Evolutionary conservation across 2,888 invertebrate species (phyloP).

Genomic region (Mimas tiliae): DNA sequence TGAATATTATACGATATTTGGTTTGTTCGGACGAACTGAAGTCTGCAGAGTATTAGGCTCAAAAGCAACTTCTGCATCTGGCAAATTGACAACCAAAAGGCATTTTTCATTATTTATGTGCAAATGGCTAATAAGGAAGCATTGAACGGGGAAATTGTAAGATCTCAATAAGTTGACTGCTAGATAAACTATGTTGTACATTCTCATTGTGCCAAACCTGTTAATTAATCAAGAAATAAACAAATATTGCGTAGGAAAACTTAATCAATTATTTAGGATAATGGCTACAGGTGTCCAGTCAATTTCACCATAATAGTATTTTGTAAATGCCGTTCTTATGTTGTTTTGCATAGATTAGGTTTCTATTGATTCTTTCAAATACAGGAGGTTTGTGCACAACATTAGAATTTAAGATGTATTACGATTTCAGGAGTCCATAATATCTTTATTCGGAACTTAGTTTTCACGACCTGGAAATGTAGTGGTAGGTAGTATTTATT

Average conservation of each 20-base stretch:
- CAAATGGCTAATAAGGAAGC: not conserved
- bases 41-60: not conserved
- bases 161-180: slow-evolving; percentile 23
- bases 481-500: too few relatives aligned
- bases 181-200: slow-evolving; percentile 21
- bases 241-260: slow-evolving; percentile 8
- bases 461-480: too few relatives aligned
- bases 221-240: slow-evolving; percentile 32
- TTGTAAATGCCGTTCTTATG: not conserved
- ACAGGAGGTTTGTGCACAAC: not conserved
- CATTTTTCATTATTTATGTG: not conserved
- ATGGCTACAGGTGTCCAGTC: slow-evolving; percentile 45
- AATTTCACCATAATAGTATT: slow-evolving; percentile 41
- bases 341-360: not conserved
- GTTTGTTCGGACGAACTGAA: not conserved
- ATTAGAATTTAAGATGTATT: not conserved
- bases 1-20: not conserved
- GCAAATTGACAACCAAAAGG: not conserved
- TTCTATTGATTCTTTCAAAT: not conserved
- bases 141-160: slow-evolving; percentile 17
- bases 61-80: not conserved
- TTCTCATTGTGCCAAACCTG: slow-evolving; percentile 51
- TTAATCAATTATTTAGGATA: slow-evolving; percentile 28
- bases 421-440: too few relatives aligned
- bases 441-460: too few relatives aligned